Evolutionary conservation across 2,888 invertebrate genomes (phyloP), one percentile per base, ranked within the genome.

Genomic region (Mechanitis messenoides): DNA sequence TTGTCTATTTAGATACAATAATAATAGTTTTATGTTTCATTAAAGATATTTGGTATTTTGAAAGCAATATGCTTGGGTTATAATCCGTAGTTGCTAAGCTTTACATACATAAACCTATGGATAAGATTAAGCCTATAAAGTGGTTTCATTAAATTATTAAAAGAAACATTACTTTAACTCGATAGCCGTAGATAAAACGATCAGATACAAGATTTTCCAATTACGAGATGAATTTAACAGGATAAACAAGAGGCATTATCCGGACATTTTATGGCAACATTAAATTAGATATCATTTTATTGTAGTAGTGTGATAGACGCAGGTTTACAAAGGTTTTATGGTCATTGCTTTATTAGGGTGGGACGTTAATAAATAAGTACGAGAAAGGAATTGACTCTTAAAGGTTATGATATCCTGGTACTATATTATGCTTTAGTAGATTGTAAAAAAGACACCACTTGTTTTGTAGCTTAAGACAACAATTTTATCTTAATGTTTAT

Each of bases 241-340:
- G 62, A 67, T 65, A 63, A 66, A 69, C 67, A 66, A 69, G 60
- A 65, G 65, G 59, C 57, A 63, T 60, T 64, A 63, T 63, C 62
- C 61, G 60, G 66, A 67, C 63, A 64, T 69, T 69, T 69, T 66
- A 69, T 63, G 64, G 53, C 54, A 58, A 55, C 62, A 69, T 67
- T 64, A 69, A 69, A 66, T 66, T 63, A 65, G 66, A 66, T 67
- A 69, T 67, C 58, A 69, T 68, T 69, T 68, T 69, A 65, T 64
- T 66, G 59, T 61, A 61, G 67, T 60, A 64, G 58, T 68, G 65
- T 64, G 62, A 64, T 63, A 61, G 61, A 62, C 61, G 65, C 55
- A 58, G 60, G 64, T 69, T 69, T 68, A 69, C 65, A 63, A 53
- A 64, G 59, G 61, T 68, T 69, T 69, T 68, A 69, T 67, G 64